phyloP scores from a whole-genome alignment of 2,113 vertebrate genomes.

The Mastomys natalensis region DNA sequence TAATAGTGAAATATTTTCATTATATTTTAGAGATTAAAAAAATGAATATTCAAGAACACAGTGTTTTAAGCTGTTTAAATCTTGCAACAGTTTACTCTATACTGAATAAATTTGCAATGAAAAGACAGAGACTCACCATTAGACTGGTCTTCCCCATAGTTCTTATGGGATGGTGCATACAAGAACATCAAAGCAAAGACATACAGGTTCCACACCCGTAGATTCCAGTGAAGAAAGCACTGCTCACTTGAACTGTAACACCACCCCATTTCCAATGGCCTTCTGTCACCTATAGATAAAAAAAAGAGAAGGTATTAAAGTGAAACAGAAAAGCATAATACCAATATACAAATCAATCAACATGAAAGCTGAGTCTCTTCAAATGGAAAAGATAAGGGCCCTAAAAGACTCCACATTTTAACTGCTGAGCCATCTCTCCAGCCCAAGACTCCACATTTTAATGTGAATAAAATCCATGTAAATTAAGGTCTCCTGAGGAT shows the following conservation, averaged over 20 bases:
- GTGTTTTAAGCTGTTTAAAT: background rate
- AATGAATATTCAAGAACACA: background rate
- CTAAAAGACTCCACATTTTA: background rate
- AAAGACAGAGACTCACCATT: constrained; percentile 86
- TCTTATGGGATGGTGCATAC: constrained; percentile 97
- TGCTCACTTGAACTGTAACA: constrained; percentile 94
- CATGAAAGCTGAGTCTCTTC: background rate
- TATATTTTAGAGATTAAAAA: background rate
- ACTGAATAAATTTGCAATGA: background rate
- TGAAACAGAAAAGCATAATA: background rate
- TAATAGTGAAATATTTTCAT: background rate
- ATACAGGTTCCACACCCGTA: constrained; percentile 99
- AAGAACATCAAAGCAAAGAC: constrained; percentile 99
- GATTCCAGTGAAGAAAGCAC: constrained; percentile 98
- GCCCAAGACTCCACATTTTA: background rate
- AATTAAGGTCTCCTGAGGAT: background rate
- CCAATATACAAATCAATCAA: background rate
- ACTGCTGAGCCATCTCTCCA: too few species aligned
- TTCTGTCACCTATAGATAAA: constrained; percentile 92
- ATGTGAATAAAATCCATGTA: background rate
- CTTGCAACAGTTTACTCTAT: background rate
- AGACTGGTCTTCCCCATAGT: constrained; percentile 94
- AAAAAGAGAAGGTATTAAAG: background rate
- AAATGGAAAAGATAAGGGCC: background rate
- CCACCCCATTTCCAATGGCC: constrained; percentile 98